Evolutionary conservation across 2,113 vertebrate genomes (phyloP).

Genomic region (Otocyon megalotis): DNA sequence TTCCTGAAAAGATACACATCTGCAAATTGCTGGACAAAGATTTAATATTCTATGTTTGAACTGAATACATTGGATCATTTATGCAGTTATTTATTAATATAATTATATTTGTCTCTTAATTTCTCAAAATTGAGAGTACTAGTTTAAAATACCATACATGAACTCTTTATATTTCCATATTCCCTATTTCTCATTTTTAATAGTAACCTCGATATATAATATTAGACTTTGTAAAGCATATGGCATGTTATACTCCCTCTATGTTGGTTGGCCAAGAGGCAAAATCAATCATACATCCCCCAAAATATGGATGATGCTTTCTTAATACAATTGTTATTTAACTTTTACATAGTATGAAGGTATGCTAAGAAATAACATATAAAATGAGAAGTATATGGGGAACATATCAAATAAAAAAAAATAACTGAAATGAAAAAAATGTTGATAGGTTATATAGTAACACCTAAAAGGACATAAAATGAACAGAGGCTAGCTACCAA

Average conservation of each 20-base stretch:
- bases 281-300: neutral
- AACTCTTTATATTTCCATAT: neutral
- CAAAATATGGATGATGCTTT: no score
- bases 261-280: neutral
- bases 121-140: neutral
- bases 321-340: neutral
- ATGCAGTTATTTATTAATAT: neutral
- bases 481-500: neutral
- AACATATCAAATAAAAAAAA: neutral
- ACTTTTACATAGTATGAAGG: no score
- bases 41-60: neutral
- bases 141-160: neutral
- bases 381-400: neutral
- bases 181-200: neutral
- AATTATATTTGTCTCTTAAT: neutral
- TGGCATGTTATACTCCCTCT: neutral
- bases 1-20: neutral
- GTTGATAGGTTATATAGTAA: neutral
- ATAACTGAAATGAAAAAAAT: neutral
- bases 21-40: neutral
- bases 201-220: neutral
- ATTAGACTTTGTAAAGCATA: neutral
- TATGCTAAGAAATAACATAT: neutral
- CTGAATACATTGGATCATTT: neutral
- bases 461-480: neutral